phyloP scores from a whole-genome alignment of 2,797 vertebrate species.

The Choloepus didactylus region DNA sequence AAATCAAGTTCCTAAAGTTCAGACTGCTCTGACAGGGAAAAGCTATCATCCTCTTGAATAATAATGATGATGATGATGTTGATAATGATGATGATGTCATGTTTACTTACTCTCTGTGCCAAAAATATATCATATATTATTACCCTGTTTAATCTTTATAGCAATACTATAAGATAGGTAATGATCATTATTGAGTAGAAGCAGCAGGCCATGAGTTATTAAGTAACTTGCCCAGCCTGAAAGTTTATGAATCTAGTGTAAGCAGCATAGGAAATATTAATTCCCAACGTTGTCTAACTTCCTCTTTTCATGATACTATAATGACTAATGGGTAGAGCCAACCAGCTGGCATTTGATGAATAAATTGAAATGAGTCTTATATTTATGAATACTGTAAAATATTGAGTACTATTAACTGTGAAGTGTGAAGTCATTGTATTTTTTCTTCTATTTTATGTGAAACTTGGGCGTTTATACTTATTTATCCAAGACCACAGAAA shows the following conservation, averaged over 20 bases:
- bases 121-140: not conserved
- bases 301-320: not conserved
- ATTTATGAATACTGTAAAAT: constrained; percentile 53
- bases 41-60: not conserved
- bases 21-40: not conserved
- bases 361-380: not conserved
- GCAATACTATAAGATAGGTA: not conserved
- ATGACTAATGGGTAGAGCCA: constrained; percentile 1
- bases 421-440: constrained; percentile 54
- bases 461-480: not conserved
- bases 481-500: constrained; percentile 20
- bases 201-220: not conserved
- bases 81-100: not conserved
- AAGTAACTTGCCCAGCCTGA: not conserved
- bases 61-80: not conserved
- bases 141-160: constrained; percentile 6
- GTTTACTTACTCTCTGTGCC: not conserved
- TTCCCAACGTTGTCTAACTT: not conserved
- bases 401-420: not conserved
- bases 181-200: not conserved
- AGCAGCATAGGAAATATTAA: constrained; percentile 48
- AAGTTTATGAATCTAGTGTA: not conserved
- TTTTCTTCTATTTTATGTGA: constrained; percentile 57
- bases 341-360: not conserved
- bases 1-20: constrained; percentile 38